phyloP scores from a whole-genome alignment of 2,113 vertebrate species.

The zebrafish (Danio rerio) region DNA sequence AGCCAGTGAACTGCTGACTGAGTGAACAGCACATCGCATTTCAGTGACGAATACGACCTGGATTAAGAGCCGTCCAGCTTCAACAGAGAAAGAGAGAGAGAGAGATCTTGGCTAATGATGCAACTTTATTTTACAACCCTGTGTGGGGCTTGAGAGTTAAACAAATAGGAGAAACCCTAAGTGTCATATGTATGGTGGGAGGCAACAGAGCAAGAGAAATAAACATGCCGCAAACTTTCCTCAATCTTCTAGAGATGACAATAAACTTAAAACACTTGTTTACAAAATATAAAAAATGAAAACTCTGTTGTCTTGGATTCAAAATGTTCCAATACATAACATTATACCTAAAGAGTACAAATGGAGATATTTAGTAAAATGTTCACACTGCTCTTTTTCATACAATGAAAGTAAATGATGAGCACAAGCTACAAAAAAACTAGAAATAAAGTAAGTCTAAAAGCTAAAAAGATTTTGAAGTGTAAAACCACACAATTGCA shows the following conservation, averaged over 20 bases:
- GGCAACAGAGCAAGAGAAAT: neutral
- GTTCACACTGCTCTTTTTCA: neutral
- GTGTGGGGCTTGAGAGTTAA: slow-evolving; percentile 11
- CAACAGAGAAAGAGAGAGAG: neutral
- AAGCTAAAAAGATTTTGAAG: too few relatives aligned
- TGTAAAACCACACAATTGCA: too few relatives aligned
- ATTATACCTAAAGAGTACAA: too few relatives aligned
- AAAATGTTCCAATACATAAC: too few relatives aligned
- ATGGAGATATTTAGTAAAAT: neutral
- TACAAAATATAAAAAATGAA: neutral
- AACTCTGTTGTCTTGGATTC: too few relatives aligned
- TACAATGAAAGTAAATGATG: neutral
- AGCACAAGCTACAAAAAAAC: too few relatives aligned
- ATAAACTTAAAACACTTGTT: neutral
- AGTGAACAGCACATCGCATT: slow-evolving; percentile 9
- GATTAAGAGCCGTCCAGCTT: slow-evolving; percentile 9
- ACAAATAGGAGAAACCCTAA: neutral
- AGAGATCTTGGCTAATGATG: neutral
- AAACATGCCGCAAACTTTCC: neutral
- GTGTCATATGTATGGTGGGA: neutral
- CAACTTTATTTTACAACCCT: neutral
- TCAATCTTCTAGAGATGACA: neutral
- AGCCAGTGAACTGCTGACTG: slow-evolving; percentile 27
- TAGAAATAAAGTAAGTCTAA: too few relatives aligned
- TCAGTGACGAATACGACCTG: neutral